A percentile compares a stretch with the other conserved stretches of the same genome.
phyloP scores from a whole-genome alignment of 2,113 vertebrate species.

The Pygoscelis antarcticus region DNA sequence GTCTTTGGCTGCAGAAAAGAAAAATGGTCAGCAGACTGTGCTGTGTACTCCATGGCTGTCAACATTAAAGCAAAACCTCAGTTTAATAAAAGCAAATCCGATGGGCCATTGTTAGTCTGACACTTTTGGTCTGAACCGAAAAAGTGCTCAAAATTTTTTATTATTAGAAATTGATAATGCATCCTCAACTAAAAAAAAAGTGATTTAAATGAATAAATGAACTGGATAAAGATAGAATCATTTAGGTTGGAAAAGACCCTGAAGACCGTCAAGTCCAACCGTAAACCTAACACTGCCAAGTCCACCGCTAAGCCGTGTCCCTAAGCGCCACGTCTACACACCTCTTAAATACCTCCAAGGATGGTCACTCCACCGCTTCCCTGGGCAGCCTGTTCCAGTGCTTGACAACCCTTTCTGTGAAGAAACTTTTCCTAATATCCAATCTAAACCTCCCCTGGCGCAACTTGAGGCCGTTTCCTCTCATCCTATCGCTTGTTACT shows the following conservation, averaged over 20 bases:
- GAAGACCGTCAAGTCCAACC: not conserved
- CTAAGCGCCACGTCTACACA: fast-evolving
- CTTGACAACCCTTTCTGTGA: not conserved
- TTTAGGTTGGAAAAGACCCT: not conserved
- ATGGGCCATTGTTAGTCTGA: not conserved
- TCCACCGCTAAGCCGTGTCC: not conserved
- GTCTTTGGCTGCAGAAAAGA: not conserved
- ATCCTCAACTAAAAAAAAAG: not conserved
- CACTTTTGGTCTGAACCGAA: not conserved
- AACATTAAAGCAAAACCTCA: not conserved
- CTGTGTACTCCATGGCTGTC: not conserved
- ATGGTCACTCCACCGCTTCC: not conserved
- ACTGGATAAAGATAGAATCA: not conserved
- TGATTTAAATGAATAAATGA: not conserved
- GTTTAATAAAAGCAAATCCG: not conserved
- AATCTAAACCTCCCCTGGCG: not conserved
- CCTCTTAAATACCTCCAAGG: not conserved
- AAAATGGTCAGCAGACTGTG: not conserved
- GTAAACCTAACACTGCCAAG: not conserved
- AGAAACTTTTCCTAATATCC: not conserved
- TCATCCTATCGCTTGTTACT: fast-evolving
- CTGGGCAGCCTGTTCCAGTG: not conserved
- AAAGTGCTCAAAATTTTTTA: not conserved
- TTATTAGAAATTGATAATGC: not conserved
- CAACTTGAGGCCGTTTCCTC: not conserved